Base-by-base conservation (phyloP, 2,113 vertebrate species). In the Dromas ardeola region DNA sequence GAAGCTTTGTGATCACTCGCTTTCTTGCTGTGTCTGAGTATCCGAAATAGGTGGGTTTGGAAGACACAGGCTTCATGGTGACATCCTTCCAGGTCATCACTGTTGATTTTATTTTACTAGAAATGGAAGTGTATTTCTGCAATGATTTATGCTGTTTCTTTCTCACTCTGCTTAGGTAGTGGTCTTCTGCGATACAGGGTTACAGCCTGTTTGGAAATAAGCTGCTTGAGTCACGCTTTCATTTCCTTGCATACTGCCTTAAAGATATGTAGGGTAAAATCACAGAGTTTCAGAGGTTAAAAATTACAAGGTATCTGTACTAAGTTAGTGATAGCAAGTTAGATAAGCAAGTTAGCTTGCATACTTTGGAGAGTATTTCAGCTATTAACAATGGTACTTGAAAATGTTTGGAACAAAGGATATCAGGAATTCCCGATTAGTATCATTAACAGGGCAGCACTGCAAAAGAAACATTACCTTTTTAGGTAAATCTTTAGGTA, bases 281-380 rank as follows among this genome's bases (percentile, higher is more conserved):
- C 9, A n/a, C 4, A 3, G 70, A 15, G 12, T 45, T 88, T 77
- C 53, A 73, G 38, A 83, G 36, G 20, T 58, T 80, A 66, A 82
- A 85, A 76, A 5, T 32, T 26, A 2, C 8, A 19, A 53, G 4
- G 5, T 73, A 1, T 42, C 15, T 0, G 0, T 34, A 34, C 8
- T 40, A 47, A 52, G 5, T 80, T 58, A 72, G 7, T 70, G 53
- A 8, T 52, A 43, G 26, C 52, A 53, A 53, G 7, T 53, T 53
- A 15, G 52, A 27, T 53, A 53, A 53, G 52, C 52, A 27, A 53
- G 52, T 53, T 34, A 81, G 13, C 13, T 67, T 66, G 19, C 12
- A 2, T 71, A 47, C 22, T 81, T 71, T 3, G 5, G 20, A 78
- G 23, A 47, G 16, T 67, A 67, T 70, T 42, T 78, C n/a, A 67